phyloP scores from a whole-genome alignment of 2,113 vertebrate genomes.

The Hirundichthys speculiger region DNA sequence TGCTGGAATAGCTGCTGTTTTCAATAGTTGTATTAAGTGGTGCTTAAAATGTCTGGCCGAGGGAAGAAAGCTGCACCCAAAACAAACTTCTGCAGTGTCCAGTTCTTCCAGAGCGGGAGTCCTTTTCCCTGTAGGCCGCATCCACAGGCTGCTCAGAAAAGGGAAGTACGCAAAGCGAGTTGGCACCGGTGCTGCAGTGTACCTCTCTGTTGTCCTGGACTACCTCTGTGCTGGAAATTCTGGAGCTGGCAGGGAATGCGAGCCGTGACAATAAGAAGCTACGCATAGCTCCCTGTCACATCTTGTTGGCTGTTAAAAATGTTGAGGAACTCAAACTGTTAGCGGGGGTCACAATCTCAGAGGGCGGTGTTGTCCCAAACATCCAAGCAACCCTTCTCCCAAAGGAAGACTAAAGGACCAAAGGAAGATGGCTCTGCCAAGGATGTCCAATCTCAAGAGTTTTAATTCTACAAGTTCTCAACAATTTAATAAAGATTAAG shows the following conservation, averaged over 20 bases:
- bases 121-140: slow-evolving; percentile 79
- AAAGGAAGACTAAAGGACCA: slow-evolving; percentile 58
- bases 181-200: slow-evolving; percentile 71
- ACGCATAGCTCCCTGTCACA: slow-evolving; percentile 79
- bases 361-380: slow-evolving; percentile 80
- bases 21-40: not conserved
- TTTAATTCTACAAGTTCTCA: slow-evolving; percentile 50
- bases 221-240: slow-evolving; percentile 81
- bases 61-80: slow-evolving; percentile 66
- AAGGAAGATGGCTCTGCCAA: slow-evolving; percentile 34
- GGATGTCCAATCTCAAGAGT: slow-evolving; percentile 75
- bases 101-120: slow-evolving; percentile 73
- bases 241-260: slow-evolving; percentile 83
- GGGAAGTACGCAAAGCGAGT: slow-evolving; percentile 70
- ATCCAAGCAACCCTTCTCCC: slow-evolving; percentile 76
- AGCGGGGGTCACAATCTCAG: slow-evolving; percentile 75
- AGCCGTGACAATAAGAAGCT: slow-evolving; percentile 76
- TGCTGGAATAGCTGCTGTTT: not conserved
- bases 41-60: slow-evolving; percentile 79
- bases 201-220: slow-evolving; percentile 80
- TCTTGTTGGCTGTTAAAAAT: slow-evolving; percentile 81
- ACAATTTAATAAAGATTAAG: no score
- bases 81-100: slow-evolving; percentile 26
- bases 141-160: slow-evolving; percentile 73
- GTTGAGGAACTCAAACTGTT: slow-evolving; percentile 83